A percentile compares a stretch with the other conserved stretches of the same genome.
Conservation (phyloP, 2,888 invertebrate species). For the Erebia palarica region DNA sequence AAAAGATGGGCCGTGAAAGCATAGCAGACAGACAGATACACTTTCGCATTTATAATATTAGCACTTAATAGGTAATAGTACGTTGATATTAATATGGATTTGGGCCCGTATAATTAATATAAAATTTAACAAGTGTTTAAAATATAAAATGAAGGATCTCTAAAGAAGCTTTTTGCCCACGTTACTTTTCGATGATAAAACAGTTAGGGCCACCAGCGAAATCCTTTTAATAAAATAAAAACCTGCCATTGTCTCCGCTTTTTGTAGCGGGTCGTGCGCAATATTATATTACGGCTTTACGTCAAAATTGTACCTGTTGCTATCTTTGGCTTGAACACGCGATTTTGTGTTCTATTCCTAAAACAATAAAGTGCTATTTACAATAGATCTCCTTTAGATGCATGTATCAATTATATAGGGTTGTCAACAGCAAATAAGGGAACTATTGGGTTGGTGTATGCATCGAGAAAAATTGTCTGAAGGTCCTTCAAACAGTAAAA, state of each 20-base stretch:
- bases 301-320: constrained; percentile 45
- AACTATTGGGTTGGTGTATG: not conserved
- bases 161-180: constrained; percentile 41
- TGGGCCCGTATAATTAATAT: too few relatives aligned
- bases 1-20: too few relatives aligned
- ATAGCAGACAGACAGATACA: too few relatives aligned
- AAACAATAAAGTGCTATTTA: constrained; percentile 1
- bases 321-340: not conserved
- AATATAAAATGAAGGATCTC: constrained; percentile 29
- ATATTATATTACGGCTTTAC: constrained; percentile 66
- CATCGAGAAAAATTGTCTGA: too few relatives aligned
- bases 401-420: constrained; percentile 17
- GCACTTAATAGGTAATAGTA: too few relatives aligned
- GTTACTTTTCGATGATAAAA: constrained; percentile 42
- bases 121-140: too few relatives aligned
- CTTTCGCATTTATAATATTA: too few relatives aligned
- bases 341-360: constrained; percentile 1
- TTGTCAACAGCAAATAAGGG: constrained; percentile 3
- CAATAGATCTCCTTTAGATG: not conserved
- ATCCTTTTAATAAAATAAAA: constrained; percentile 55
- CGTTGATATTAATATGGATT: too few relatives aligned
- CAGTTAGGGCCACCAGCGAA: constrained; percentile 57
- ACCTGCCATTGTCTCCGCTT: constrained; percentile 56
- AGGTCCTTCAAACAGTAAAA: too few relatives aligned
- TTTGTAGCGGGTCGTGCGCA: constrained; percentile 64